Evolutionary conservation across 2,888 invertebrate species (phyloP).

Genomic region (Marronus borbonicus): DNA sequence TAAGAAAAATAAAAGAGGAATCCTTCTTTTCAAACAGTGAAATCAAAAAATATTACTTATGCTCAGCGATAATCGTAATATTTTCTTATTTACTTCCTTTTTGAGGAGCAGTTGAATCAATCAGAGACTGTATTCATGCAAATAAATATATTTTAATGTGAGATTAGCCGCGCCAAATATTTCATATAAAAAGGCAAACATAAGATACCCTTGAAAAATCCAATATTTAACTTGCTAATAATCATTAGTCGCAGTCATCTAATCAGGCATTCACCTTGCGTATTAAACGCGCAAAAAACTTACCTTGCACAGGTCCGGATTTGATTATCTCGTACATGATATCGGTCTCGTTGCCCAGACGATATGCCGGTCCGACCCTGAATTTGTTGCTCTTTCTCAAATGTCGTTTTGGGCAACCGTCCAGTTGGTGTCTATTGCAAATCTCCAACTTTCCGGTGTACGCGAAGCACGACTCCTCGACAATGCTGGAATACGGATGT

Average conservation of each 20-base stretch:
- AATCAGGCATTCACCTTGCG: slow-evolving; percentile 1
- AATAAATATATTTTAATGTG: not conserved
- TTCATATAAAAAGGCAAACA: not conserved
- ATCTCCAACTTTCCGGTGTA: slow-evolving; percentile 77
- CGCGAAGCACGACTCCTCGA: slow-evolving; percentile 89
- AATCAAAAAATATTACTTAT: too few relatives aligned
- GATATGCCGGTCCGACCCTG: slow-evolving; percentile 84
- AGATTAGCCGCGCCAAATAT: not conserved
- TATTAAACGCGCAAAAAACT: slow-evolving; percentile 48
- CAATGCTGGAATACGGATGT: slow-evolving; percentile 75
- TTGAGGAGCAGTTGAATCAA: not conserved
- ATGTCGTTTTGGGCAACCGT: slow-evolving; percentile 74
- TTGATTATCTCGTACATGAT: slow-evolving; percentile 93
- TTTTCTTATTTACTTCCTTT: slow-evolving; percentile 3
- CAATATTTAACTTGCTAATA: slow-evolving; percentile 11
- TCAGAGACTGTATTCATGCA: not conserved
- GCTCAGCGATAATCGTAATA: too few relatives aligned
- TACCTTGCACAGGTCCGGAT: slow-evolving; percentile 95
- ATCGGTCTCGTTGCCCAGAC: slow-evolving; percentile 83
- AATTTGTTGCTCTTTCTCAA: slow-evolving; percentile 76
- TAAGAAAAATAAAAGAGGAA: too few relatives aligned
- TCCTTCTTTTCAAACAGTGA: too few relatives aligned
- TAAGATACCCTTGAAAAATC: not conserved
- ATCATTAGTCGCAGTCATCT: not conserved
- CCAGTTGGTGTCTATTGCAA: slow-evolving; percentile 76